Base-by-base conservation (phyloP, 2,888 invertebrate genomes). In the Callosobruchus maculatus region DNA sequence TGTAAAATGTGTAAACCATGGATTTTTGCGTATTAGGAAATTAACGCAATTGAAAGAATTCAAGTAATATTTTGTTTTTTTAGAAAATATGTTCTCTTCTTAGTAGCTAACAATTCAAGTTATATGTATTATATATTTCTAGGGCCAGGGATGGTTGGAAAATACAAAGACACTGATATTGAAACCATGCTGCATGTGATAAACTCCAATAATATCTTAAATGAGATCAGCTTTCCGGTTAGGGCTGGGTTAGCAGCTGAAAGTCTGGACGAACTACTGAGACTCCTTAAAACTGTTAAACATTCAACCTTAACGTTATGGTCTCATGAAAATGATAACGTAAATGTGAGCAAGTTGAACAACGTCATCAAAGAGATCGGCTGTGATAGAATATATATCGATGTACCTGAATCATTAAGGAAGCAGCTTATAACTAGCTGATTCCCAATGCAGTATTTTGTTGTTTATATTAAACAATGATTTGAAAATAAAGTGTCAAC, bases 191-290 rank as follows among this genome's bases (percentile, higher is more conserved):
- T 92, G 0, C 84, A 90, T 2, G 87, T 88, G 5, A 88, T 94
- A 21, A 88, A 86, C 72, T 88, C 88, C 66, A 88, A 89, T 74
- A 87, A 88, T 20, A 86, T 92, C 2, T 88, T 89, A n/a, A 93
- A 93, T 83, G 88, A 91, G 68, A 90, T 96, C 72, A 96, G 96
- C 0, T 96, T 96, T 82, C 94, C 97, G 0, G 93, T 94, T 2
- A 88, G 94, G 72, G 94, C 94, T 0, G 91, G 89, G 0, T 87
- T 92, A 22, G 94, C 93, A 0, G 92, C 93, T 0, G 89, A 92
- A 81, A 93, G 94, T 79, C 86, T 89, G 74, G 88, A 89, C 0
- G 88, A 90, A 3, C 85, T 96, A 20, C 86, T 91, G 20, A 70
- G 49, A 21, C 66, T 75, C 21, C 21, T 77, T n/a, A 13, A 18